Evolutionary conservation across 2,888 invertebrate species (phyloP), one percentile per base, ranked within the genome.

Genomic region (Vesta saturnalis): DNA sequence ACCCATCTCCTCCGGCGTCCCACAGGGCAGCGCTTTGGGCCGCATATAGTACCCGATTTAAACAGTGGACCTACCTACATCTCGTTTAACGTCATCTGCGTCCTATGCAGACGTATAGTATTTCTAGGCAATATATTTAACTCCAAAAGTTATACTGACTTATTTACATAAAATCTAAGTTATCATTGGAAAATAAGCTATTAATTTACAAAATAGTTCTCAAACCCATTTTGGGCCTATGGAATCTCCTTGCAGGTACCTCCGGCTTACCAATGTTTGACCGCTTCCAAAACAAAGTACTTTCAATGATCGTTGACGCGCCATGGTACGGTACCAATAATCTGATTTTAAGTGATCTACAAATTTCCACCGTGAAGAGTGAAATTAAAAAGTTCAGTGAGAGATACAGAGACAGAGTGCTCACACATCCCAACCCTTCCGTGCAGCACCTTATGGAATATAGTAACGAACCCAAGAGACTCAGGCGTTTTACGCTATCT

Each of bases 91-190:
- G 6, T 15, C 12, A 16, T 15, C 52, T 10, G 54, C 22, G 3
- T 54, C 19, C n/a, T n/a, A 54, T n/a, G 72, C 71, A 47, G 73
- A 14, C 3, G 10, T 18, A 10, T 15, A 12, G 12, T 52, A 52
- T 16, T 12, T 18, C 4, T 18, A 52, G 16, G 52, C 52, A 4
- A 14, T 15, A 4, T 18, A 15, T 6, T 54, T 8, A 54, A 54
- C 54, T 21, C 16, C 52, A 52, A 15, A 52, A 52, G 52, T 52
- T 52, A 52, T 52, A 52, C 52, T 52, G 16, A n/a, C n/a, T n/a
- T n/a, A n/a, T n/a, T n/a, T n/a, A n/a, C n/a, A n/a, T n/a, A n/a
- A n/a, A n/a, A n/a, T 52, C 52, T 16, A 52, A 52, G 19, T 16
- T 52, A 52, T 52, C 52, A 52, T 16, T n/a, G n/a, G n/a, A n/a